Percentiles rank a stretch among this genome's conserved stretches.
Evolutionary conservation across 1,140 invertebrate species (phyloP).

Genomic region (Drosophila burlai): DNA sequence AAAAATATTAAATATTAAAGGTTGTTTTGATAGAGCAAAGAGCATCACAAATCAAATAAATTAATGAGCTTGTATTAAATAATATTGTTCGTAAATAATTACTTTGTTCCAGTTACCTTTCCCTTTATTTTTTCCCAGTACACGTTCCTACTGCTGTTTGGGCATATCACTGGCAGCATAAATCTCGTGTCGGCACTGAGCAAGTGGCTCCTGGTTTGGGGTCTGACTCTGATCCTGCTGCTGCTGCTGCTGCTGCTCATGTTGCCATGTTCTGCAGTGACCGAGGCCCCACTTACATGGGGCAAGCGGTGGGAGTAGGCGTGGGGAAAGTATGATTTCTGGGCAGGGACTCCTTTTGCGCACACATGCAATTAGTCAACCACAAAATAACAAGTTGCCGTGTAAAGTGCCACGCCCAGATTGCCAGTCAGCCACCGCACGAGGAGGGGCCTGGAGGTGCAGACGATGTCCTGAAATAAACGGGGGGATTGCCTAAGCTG

Average conservation of each 20-base stretch:
- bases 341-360: conserved; percentile 42
- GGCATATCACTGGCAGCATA: conserved; percentile 57
- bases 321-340: conserved; percentile 27
- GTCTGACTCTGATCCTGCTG: conserved; percentile 38
- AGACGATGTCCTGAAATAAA: neutral
- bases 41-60: too few species aligned
- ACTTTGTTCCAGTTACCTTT: too few species aligned
- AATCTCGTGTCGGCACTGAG: conserved; percentile 73
- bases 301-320: neutral
- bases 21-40: too few species aligned
- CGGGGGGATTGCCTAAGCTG: conserved; percentile 35
- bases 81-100: too few species aligned
- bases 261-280: conserved; percentile 52
- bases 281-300: conserved; percentile 17
- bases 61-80: too few species aligned
- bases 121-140: conserved; percentile 15
- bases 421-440: neutral
- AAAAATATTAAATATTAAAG: too few species aligned
- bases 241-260: conserved; percentile 27
- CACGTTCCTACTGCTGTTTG: conserved; percentile 42
- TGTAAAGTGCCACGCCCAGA: conserved; percentile 73
- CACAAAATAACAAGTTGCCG: conserved; percentile 78
- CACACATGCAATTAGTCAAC: conserved; percentile 78
- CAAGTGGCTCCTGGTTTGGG: conserved; percentile 54
- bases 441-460: too few species aligned